Conservation (phyloP, 2,113 vertebrate species). For the Castor canadensis region DNA sequence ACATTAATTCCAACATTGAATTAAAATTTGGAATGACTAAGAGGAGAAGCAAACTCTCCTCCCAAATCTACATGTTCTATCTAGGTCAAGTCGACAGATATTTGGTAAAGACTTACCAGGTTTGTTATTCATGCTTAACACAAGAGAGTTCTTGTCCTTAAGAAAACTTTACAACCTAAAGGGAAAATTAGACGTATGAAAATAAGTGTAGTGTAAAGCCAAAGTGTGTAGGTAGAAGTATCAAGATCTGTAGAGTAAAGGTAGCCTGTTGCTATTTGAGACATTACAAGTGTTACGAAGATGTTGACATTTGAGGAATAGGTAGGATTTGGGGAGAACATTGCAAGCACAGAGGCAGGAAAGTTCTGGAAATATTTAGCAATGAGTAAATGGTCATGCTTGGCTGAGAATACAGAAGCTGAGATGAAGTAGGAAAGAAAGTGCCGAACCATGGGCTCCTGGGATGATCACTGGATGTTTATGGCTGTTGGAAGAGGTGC, state of each 20-base stretch:
- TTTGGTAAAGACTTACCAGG: neutral
- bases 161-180: neutral
- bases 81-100: neutral
- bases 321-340: neutral
- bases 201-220: neutral
- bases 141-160: neutral
- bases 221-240: neutral
- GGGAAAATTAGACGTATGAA: neutral
- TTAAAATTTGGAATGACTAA: constrained; percentile 33
- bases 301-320: neutral
- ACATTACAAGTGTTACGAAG: neutral
- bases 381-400: neutral
- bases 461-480: no score
- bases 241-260: neutral
- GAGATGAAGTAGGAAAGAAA: neutral
- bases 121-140: neutral
- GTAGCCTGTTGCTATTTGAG: neutral
- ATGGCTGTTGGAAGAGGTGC: neutral
- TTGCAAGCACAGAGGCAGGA: neutral
- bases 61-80: neutral
- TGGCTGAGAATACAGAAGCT: neutral
- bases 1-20: neutral
- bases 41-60: neutral
- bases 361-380: neutral
- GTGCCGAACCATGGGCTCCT: neutral